phyloP scores from a whole-genome alignment of 2,888 invertebrate genomes.

The Itoplectis maculator region DNA sequence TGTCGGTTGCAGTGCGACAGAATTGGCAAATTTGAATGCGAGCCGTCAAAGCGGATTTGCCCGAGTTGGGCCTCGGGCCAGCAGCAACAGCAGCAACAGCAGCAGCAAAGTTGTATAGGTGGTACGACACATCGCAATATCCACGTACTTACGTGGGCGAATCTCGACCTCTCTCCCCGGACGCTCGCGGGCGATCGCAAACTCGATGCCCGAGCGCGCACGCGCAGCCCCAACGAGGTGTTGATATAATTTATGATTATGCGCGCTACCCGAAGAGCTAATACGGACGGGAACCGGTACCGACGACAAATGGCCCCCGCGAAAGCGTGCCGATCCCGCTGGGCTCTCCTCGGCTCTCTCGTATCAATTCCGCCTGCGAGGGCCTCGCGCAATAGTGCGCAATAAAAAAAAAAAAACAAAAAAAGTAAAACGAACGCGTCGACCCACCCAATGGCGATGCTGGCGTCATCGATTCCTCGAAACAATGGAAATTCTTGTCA shows the following conservation, averaged over 20 bases:
- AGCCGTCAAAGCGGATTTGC: constrained; percentile 32
- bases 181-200: constrained; percentile 68
- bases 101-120: background rate
- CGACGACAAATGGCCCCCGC: constrained; percentile 64
- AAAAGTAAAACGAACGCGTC: constrained; percentile 32
- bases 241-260: constrained; percentile 82
- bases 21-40: constrained; percentile 25
- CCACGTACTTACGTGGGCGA: constrained; percentile 66
- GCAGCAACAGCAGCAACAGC: background rate
- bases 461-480: constrained; percentile 27
- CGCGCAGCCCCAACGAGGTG: constrained; percentile 78
- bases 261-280: constrained; percentile 58
- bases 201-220: constrained; percentile 59
- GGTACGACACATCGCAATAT: constrained; percentile 28
- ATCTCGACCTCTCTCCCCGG: constrained; percentile 73
- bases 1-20: no score
- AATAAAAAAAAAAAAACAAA: constrained; percentile 11
- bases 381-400: constrained; percentile 29
- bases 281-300: constrained; percentile 67
- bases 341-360: constrained; percentile 22
- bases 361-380: constrained; percentile 53
- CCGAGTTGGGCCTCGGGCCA: constrained; percentile 19
- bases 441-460: constrained; percentile 27
- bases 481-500: constrained; percentile 5
- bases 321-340: constrained; percentile 60